Evolutionary conservation across 1,140 invertebrate species (phyloP).

Genomic region (Anastrepha ludens): DNA sequence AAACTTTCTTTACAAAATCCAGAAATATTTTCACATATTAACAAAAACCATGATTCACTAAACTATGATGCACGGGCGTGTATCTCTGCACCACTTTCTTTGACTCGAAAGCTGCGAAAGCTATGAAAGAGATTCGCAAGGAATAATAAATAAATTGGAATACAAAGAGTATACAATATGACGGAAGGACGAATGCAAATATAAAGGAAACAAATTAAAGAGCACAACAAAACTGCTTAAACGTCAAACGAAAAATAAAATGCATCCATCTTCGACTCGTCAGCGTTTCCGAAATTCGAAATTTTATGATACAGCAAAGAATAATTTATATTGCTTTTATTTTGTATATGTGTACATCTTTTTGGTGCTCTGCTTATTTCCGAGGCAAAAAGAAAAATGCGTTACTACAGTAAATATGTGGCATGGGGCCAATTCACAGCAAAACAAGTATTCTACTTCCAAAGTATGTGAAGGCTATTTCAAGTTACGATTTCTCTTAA

Average conservation of each 20-base stretch:
- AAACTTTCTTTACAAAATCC: too few species aligned
- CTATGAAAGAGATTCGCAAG: not conserved
- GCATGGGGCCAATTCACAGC: constrained; percentile 29
- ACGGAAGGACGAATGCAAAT: constrained; percentile 13
- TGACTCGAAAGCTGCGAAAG: not conserved
- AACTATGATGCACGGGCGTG: not conserved
- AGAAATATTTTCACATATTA: not conserved
- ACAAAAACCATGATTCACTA: constrained; percentile 27
- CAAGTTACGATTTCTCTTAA: constrained; percentile 28
- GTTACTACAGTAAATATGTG: constrained; percentile 23
- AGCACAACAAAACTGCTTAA: constrained; percentile 35
- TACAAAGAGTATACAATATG: not conserved
- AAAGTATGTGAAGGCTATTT: constrained; percentile 47
- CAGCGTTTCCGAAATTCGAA: constrained; percentile 39
- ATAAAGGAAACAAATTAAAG: constrained; percentile 11
- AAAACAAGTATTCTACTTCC: constrained; percentile 23
- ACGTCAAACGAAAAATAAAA: not conserved
- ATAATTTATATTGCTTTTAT: constrained; percentile 13
- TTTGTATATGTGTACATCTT: not conserved
- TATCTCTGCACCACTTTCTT: not conserved
- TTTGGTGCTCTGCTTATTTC: not conserved
- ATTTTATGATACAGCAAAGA: not conserved
- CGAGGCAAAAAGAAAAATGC: not conserved
- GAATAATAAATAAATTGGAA: not conserved
- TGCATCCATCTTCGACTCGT: not conserved